Percentiles rank a stretch among this genome's conserved stretches.
Evolutionary conservation across 2,888 invertebrate genomes (phyloP).

Genomic region (Xestia rhomboidea): DNA sequence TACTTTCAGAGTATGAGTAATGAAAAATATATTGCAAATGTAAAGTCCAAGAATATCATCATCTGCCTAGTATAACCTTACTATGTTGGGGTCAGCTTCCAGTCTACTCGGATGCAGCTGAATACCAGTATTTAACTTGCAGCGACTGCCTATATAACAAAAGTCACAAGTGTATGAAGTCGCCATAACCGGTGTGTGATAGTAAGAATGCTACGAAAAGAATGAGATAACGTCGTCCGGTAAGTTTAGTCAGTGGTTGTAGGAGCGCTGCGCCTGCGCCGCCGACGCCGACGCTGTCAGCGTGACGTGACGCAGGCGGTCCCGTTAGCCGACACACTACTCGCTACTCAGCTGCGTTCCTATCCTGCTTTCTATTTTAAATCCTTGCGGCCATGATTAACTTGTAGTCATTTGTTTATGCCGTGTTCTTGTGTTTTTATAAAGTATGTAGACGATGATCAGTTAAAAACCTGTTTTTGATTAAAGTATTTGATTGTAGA

Average conservation of each 20-base stretch:
- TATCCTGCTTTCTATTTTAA: slow-evolving; percentile 79
- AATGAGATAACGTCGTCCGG: slow-evolving; percentile 45
- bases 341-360: slow-evolving; percentile 74
- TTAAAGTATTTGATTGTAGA: neutral
- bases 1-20: too few species aligned
- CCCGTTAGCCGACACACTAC: slow-evolving; percentile 88
- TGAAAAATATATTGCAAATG: neutral
- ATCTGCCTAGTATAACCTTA: neutral
- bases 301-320: slow-evolving; percentile 76
- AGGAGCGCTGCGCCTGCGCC: slow-evolving; percentile 41
- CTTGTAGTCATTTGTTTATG: slow-evolving; percentile 37
- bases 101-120: neutral
- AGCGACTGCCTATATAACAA: neutral
- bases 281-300: slow-evolving; percentile 60
- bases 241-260: slow-evolving; percentile 25
- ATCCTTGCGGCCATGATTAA: slow-evolving; percentile 70
- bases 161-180: neutral
- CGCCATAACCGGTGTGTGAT: neutral
- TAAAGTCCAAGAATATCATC: neutral
- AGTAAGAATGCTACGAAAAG: slow-evolving; percentile 32
- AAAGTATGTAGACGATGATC: neutral
- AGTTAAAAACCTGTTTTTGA: neutral
- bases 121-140: neutral
- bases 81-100: neutral
- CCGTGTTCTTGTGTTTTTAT: slow-evolving; percentile 2